A percentile compares a stretch with the other conserved stretches of the same genome.
These are phyloP conservation scores for Crambe crambe DNA, from an alignment of 37 sponge, comb jelly and placozoan genomes.

Conservation along the genomic window DNA sequence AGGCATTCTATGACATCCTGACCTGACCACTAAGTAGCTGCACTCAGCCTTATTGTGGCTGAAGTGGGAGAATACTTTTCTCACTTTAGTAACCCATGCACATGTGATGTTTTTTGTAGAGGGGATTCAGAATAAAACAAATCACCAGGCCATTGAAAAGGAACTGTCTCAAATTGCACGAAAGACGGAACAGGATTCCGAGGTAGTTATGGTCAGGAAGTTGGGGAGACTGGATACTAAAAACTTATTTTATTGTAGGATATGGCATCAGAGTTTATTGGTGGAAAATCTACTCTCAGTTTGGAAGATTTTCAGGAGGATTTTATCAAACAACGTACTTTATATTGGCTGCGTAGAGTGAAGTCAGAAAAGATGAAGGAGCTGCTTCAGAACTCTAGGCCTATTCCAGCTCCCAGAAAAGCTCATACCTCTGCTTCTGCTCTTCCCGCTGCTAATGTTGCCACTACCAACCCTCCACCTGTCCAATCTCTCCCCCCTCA, in stretches of 20 bases:
- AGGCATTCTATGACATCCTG: no score
- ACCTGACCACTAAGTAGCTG: no score
- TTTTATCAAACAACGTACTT: conserved; percentile 29
- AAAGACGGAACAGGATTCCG: conserved; percentile 43
- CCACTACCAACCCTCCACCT: background rate
- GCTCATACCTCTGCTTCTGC: background rate
- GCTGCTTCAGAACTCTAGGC: conserved; percentile 16
- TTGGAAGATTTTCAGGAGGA: conserved; percentile 43
- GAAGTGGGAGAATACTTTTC: no score
- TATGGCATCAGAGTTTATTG: conserved; percentile 36
- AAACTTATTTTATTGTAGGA: conserved; percentile 17
- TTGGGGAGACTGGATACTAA: no score
- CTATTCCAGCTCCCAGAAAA: conserved; percentile 22
- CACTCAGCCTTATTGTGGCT: no score
- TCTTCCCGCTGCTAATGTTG: background rate
- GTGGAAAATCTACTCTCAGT: conserved; percentile 14
- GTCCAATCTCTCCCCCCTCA: conserved; percentile 7
- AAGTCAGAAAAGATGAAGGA: conserved; percentile 70
- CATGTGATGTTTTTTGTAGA: conserved; percentile 31
- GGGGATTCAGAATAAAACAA: conserved; percentile 2
- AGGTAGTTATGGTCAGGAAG: conserved; percentile 40
- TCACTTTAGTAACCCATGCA: no score
- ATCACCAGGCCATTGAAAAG: conserved; percentile 16
- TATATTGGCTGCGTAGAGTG: conserved; percentile 71
- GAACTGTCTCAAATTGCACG: conserved; percentile 25